phyloP scores from a whole-genome alignment of 1,140 invertebrate species.

The Drosophila nebulosa region DNA sequence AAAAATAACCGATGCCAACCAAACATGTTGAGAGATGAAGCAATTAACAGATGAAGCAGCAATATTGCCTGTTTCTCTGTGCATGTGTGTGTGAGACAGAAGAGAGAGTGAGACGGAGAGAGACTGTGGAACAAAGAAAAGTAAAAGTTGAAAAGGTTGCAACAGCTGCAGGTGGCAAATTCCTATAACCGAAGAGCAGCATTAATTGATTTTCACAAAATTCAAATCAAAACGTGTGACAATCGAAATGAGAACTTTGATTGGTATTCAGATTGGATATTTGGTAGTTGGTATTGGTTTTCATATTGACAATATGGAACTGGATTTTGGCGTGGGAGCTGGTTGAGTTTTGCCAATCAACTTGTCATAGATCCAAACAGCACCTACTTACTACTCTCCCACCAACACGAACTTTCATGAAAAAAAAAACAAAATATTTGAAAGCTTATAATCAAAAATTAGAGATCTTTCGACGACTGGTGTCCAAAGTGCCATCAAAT shows the following conservation, averaged over 20 bases:
- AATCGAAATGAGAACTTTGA: neutral
- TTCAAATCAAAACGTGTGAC: neutral
- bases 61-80: no score
- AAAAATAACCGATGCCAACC: slow-evolving; percentile 23
- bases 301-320: neutral
- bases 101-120: neutral
- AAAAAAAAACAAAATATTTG: neutral
- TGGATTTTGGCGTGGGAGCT: slow-evolving; percentile 22
- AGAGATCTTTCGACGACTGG: neutral
- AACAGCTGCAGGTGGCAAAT: slow-evolving; percentile 12
- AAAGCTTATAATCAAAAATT: neutral
- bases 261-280: neutral
- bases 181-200: neutral
- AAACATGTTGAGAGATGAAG: slow-evolving; percentile 18
- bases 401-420: slow-evolving; percentile 1
- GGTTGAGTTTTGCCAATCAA: slow-evolving; percentile 45
- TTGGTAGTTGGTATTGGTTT: neutral
- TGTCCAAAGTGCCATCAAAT: neutral
- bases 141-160: slow-evolving; percentile 53
- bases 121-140: slow-evolving; percentile 28
- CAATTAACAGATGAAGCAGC: slow-evolving; percentile 31
- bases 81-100: neutral
- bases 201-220: neutral
- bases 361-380: slow-evolving; percentile 29
- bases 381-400: neutral